A percentile compares a stretch with the other conserved stretches of the same genome.
Conservation (phyloP, 2,888 invertebrate genomes). For the Callosobruchus maculatus region DNA sequence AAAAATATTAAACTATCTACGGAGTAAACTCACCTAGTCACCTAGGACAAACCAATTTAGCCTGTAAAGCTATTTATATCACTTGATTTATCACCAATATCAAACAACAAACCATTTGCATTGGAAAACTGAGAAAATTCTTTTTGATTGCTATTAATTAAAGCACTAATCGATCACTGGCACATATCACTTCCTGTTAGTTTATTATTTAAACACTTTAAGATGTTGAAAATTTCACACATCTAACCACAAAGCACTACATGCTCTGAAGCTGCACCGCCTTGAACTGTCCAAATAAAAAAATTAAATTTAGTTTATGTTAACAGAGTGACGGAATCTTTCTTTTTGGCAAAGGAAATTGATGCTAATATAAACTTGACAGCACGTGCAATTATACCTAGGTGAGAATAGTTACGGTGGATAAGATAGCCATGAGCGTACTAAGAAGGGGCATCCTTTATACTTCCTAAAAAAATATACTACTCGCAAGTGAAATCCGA, state of each 20-base stretch:
- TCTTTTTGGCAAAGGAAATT: neutral
- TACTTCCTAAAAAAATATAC: too few relatives aligned
- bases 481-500: too few relatives aligned
- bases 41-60: neutral
- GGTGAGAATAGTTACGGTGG: neutral
- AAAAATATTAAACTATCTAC: too few relatives aligned
- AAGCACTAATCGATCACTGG: neutral
- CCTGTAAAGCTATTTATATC: neutral
- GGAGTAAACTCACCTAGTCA: neutral
- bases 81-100: neutral
- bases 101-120: neutral
- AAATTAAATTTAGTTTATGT: neutral
- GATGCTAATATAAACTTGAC: neutral
- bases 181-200: neutral
- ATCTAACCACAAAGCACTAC: neutral
- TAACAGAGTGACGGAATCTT: neutral
- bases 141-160: neutral
- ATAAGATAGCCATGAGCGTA: neutral
- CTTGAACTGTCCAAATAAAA: neutral
- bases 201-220: neutral
- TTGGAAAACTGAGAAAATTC: neutral
- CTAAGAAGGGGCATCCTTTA: neutral
- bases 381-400: neutral
- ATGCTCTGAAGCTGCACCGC: neutral
- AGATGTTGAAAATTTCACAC: neutral